Evolutionary conservation across 2,797 vertebrate genomes (phyloP).

Genomic region (Momotus momota): DNA sequence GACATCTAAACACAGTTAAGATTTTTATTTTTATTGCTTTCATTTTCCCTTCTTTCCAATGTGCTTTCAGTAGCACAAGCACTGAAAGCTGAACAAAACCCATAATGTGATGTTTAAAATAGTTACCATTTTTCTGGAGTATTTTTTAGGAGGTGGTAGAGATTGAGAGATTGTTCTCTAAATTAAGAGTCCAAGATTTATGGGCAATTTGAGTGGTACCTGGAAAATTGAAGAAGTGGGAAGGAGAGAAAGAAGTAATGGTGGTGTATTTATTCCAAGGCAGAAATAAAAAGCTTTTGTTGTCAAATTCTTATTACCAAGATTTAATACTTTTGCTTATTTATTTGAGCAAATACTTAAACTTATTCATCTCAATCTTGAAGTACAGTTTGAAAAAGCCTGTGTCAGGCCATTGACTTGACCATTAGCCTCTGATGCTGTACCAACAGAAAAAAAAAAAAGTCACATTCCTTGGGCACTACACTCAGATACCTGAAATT

Average conservation of each 20-base stretch:
- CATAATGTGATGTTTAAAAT: slow-evolving; percentile 3
- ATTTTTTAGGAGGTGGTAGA: neutral
- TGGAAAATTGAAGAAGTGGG: slow-evolving; percentile 14
- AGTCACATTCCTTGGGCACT: neutral
- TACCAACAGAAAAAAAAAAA: neutral
- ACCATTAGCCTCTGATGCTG: neutral
- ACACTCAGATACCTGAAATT: neutral
- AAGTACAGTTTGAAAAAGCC: neutral
- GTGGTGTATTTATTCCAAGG: neutral
- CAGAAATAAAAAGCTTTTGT: slow-evolving; percentile 39
- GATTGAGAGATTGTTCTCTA: slow-evolving; percentile 38
- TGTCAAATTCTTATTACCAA: slow-evolving; percentile 30
- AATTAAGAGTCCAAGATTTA: slow-evolving; percentile 51
- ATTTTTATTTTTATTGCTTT: slow-evolving; percentile 40
- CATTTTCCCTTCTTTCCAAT: neutral
- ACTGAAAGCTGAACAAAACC: slow-evolving; percentile 7
- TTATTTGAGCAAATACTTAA: slow-evolving; percentile 26
- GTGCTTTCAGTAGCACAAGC: slow-evolving; percentile 1
- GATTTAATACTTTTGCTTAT: slow-evolving; percentile 34
- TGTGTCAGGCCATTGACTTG: neutral
- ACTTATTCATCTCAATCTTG: slow-evolving; percentile 1
- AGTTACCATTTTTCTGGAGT: slow-evolving; percentile 28
- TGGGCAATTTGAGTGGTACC: slow-evolving; percentile 32
- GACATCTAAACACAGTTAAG: slow-evolving; percentile 31
- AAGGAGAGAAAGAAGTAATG: neutral